Conservation (phyloP, 2,888 invertebrate species). For the Sclerodermus sp. region DNA sequence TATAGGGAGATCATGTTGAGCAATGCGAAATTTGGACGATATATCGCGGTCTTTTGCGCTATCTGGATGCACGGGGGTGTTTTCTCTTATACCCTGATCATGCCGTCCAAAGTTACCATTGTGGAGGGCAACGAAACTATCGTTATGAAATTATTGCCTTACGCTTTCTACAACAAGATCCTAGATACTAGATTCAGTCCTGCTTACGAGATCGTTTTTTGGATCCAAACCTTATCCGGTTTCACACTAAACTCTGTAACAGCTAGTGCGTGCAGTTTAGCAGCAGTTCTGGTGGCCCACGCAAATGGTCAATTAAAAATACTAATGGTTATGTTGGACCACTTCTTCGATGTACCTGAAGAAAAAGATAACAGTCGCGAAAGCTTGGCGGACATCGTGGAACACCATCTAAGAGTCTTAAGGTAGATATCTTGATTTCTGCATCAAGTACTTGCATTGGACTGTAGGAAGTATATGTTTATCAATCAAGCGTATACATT, state of each 20-base stretch:
- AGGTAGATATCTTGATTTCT: too few species aligned
- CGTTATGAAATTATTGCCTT: conserved; percentile 26
- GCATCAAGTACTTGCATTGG: too few species aligned
- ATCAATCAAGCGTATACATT: not conserved
- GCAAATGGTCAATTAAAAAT: conserved; percentile 26
- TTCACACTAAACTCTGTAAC: conserved; percentile 34
- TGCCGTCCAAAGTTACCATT: conserved; percentile 19
- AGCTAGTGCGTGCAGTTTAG: conserved; percentile 31
- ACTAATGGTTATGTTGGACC: conserved; percentile 16
- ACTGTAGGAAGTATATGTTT: too few species aligned
- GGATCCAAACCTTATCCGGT: conserved; percentile 30
- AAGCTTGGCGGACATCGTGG: conserved; percentile 24
- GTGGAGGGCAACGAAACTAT: conserved; percentile 22
- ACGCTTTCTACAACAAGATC: conserved; percentile 29
- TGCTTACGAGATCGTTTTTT: conserved; percentile 35
- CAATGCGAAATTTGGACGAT: conserved; percentile 30
- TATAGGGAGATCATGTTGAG: conserved; percentile 27
- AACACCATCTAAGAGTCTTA: conserved; percentile 29
- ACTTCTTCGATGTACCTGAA: conserved; percentile 17
- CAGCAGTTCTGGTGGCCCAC: conserved; percentile 27
- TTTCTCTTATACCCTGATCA: conserved; percentile 31
- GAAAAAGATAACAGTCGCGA: not conserved
- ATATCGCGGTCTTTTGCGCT: conserved; percentile 18
- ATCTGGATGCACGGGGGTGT: conserved; percentile 30
- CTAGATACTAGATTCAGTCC: conserved; percentile 30